Percentiles rank a stretch among this genome's conserved stretches.
These are phyloP conservation scores for Bilobella aurantiaca DNA, from an alignment of 1,140 invertebrate species.

Conservation along the genomic window DNA sequence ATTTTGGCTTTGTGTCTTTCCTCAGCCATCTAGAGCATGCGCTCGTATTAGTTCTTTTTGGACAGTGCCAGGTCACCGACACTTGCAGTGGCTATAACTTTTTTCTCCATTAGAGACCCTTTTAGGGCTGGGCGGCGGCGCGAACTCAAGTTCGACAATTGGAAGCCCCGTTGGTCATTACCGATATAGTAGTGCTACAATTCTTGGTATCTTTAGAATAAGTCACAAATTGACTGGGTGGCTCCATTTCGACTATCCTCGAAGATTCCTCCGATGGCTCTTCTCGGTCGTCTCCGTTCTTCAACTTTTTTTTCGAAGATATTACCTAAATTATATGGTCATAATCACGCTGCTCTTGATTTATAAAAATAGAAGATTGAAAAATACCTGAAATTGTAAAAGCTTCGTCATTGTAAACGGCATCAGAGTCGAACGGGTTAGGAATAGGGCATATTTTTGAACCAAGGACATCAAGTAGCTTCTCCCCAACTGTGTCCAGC, in stretches of 20 bases:
- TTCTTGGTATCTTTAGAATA: neutral
- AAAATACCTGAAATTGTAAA: neutral
- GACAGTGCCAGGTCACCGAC: neutral
- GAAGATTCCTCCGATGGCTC: neutral
- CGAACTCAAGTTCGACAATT: neutral
- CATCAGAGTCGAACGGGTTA: slow-evolving; percentile 9
- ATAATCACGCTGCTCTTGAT: neutral
- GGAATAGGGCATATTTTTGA: neutral
- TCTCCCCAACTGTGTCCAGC: neutral
- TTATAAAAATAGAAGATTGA: neutral
- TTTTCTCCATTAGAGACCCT: neutral
- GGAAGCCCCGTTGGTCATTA: neutral
- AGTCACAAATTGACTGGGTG: neutral
- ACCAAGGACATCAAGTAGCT: neutral
- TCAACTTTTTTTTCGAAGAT: neutral
- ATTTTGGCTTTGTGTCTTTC: neutral
- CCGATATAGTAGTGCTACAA: neutral
- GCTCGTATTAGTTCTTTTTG: neutral
- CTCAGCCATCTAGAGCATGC: neutral
- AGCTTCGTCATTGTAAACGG: neutral
- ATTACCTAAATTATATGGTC: neutral
- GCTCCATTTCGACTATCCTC: neutral
- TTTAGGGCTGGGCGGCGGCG: neutral
- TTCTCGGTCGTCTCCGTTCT: neutral
- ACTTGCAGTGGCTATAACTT: neutral